These are phyloP conservation scores for Bombus breviceps DNA, from an alignment of 1,140 invertebrate genomes.

Conservation along the genomic window DNA sequence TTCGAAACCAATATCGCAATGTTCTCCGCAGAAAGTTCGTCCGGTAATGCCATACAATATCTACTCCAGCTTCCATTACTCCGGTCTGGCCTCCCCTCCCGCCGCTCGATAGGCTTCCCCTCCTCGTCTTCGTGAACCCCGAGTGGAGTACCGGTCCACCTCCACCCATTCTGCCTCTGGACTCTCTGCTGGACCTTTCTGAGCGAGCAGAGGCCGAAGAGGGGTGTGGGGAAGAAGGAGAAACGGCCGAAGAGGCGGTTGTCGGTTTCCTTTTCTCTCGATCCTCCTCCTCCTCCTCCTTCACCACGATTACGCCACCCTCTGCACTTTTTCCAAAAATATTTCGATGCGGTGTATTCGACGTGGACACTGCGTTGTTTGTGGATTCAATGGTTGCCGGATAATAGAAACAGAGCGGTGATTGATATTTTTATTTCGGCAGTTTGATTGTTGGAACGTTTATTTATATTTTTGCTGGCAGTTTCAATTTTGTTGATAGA, in stretches of 20 bases:
- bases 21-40: constrained; percentile 78
- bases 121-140: constrained; percentile 47
- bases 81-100: constrained; percentile 67
- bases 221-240: not conserved
- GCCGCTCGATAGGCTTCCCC: constrained; percentile 61
- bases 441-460: not conserved
- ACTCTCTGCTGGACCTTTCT: constrained; percentile 45
- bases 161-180: constrained; percentile 53
- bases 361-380: not conserved
- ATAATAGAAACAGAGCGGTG: not conserved
- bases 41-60: constrained; percentile 81
- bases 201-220: not conserved
- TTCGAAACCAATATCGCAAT: constrained; percentile 81
- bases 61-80: constrained; percentile 81
- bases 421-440: not conserved
- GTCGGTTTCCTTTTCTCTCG: not conserved
- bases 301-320: not conserved
- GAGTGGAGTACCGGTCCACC: constrained; percentile 52
- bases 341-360: not conserved
- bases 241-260: not conserved
- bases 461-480: not conserved
- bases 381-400: not conserved
- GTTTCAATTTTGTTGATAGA: too few species aligned
- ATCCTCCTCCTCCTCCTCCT: not conserved
- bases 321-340: not conserved